phyloP scores from a whole-genome alignment of 1,140 invertebrate genomes.

The Periplaneta americana region DNA sequence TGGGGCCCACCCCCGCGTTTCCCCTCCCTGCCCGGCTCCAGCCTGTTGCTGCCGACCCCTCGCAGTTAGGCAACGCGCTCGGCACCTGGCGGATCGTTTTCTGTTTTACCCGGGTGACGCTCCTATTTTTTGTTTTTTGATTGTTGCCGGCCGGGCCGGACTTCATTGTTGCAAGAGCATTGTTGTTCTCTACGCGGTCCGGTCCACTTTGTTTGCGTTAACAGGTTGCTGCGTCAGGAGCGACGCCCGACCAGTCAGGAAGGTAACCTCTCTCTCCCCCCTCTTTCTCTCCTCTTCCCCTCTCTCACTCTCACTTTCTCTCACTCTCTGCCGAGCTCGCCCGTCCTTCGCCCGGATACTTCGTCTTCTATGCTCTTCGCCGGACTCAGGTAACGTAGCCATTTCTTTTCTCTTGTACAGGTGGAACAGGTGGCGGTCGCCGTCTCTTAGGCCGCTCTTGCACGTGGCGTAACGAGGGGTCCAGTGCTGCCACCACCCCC shows the following conservation, averaged over 20 bases:
- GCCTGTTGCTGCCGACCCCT: constrained; percentile 7
- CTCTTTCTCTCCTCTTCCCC: neutral
- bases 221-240: neutral
- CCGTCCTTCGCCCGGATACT: neutral
- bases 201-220: too few species aligned
- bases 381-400: constrained; percentile 8
- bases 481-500: too few species aligned
- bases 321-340: neutral
- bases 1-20: neutral
- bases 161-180: too few species aligned
- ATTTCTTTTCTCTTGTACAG: too few species aligned
- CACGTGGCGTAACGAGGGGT: too few species aligned
- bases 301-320: neutral
- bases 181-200: too few species aligned
- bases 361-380: constrained; percentile 7
- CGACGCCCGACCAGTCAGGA: neutral
- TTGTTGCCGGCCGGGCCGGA: too few species aligned
- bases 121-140: neutral
- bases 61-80: constrained; percentile 9
- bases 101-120: neutral
- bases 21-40: neutral
- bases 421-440: too few species aligned
- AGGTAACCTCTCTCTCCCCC: neutral
- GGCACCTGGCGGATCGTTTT: neutral
- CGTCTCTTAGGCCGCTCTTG: too few species aligned